phyloP scores from a whole-genome alignment of 35 echinoderm and acorn worm species.

The Eucidaris tribuloides region DNA sequence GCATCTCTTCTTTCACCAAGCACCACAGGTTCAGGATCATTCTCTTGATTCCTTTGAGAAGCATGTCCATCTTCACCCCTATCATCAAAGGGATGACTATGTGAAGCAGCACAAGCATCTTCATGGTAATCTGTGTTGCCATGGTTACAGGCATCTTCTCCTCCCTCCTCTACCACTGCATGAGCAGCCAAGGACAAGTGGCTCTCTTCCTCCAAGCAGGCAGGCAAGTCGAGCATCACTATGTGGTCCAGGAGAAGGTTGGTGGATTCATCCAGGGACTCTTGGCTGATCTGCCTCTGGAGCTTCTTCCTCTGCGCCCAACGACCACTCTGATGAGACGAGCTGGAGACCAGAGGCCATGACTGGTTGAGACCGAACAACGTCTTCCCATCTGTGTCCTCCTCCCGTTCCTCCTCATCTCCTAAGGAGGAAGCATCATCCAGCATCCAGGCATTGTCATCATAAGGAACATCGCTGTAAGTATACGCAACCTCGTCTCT shows the following conservation, averaged over 20 bases:
- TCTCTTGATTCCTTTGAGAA: neutral
- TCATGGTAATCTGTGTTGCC: neutral
- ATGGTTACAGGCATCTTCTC: neutral
- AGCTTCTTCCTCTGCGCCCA: neutral
- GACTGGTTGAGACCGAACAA: conserved; percentile 26
- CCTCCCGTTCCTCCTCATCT: neutral
- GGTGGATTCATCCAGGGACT: conserved; percentile 15
- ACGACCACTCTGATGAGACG: neutral
- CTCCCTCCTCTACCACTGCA: neutral
- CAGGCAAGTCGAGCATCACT: conserved; percentile 1
- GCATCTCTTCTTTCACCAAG: too few relatives aligned
- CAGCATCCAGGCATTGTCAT: conserved; percentile 16
- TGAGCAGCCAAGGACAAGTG: neutral
- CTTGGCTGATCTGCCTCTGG: conserved; percentile 14
- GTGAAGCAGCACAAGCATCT: too few relatives aligned
- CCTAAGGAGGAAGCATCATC: neutral
- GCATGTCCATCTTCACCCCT: neutral
- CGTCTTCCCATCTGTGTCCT: too few relatives aligned
- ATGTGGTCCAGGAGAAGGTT: conserved; percentile 12
- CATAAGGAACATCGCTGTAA: too few relatives aligned
- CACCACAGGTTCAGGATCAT: too few relatives aligned
- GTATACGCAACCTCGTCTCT: too few relatives aligned
- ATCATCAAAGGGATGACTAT: too few relatives aligned
- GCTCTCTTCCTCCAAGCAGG: neutral
- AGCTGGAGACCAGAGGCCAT: neutral